Evolutionary conservation across 1,140 invertebrate genomes (phyloP), one percentile per base, ranked within the genome.

Genomic region (Aphelenchoides avenae): DNA sequence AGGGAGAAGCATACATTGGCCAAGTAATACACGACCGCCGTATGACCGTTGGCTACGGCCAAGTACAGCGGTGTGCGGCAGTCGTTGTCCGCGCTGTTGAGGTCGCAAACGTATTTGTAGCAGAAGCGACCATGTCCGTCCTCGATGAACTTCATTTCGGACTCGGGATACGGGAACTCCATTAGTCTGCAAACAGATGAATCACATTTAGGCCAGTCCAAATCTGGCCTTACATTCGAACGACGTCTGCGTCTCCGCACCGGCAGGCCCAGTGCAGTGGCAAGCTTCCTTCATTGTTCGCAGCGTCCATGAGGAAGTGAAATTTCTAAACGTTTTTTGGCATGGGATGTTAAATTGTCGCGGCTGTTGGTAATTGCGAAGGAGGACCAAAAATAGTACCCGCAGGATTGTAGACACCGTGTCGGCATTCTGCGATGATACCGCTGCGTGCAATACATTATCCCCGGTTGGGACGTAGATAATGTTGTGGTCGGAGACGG

Each of bases 201-300:
- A 41, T 40, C 52, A 53, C 60, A 64, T 5, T 52, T 27, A 37
- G 0, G 61, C 55, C 4, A 63, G 3, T 51, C 48, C 5, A 51
- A 3, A 51, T 50, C 51, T 7, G n/a, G n/a, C n/a, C n/a, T 18
- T 31, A 41, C 24, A 31, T 48, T 20, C 48, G 36, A 33, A 49
- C 36, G 20, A 43, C 37, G 57, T 36, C 33, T 5, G 34, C 36
- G 51, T 50, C 49, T 27, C 41, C 31, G 24, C 33, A 89, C 53
- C 91, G 89, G 58, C 86, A 87, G 31, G 89, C 89, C 5, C 89
- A 89, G 79, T 96, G 92, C 24, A 95, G 81, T 0, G 91, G 89
- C 40, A 93, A 78, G 87, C 89, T 90, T 68, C 86, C 85, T 76
- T 95, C 91, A 1, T 93, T 88, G 0, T 91, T 95, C 37, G 85